Evolutionary conservation across 2,888 invertebrate species (phyloP).

Genomic region (Elmis aenea): DNA sequence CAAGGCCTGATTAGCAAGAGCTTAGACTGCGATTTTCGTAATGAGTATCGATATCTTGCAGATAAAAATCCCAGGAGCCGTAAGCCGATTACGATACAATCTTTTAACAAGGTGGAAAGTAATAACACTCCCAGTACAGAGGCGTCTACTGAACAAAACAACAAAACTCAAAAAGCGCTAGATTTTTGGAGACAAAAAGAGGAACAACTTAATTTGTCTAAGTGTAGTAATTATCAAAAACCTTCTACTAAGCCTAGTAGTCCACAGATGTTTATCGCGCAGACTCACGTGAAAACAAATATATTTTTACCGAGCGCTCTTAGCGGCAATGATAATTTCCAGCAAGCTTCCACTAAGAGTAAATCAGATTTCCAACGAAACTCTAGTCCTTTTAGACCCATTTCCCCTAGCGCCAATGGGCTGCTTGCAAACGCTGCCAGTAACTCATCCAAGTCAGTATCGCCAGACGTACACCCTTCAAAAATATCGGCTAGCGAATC

Average conservation of each 20-base stretch:
- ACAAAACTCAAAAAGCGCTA: conserved; percentile 49
- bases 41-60: conserved; percentile 59
- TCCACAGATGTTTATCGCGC: conserved; percentile 42
- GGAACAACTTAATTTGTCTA: conserved; percentile 38
- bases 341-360: background rate
- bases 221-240: conserved; percentile 17
- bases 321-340: conserved; percentile 21
- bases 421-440: too few relatives aligned
- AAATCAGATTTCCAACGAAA: conserved; percentile 3
- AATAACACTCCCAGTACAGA: background rate
- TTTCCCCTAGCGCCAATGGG: conserved; percentile 5
- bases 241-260: conserved; percentile 26
- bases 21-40: conserved; percentile 24
- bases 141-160: conserved; percentile 1
- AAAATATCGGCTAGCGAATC: background rate
- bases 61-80: conserved; percentile 69
- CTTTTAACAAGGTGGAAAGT: conserved; percentile 17
- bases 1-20: conserved; percentile 16
- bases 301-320: conserved; percentile 38
- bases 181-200: conserved; percentile 64
- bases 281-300: conserved; percentile 40
- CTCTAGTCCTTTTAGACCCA: conserved; percentile 23
- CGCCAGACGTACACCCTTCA: background rate
- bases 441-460: too few relatives aligned
- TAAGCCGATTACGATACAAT: conserved; percentile 65